phyloP scores from a whole-genome alignment of 2,113 vertebrate genomes.

The Manacus vitellinus region DNA sequence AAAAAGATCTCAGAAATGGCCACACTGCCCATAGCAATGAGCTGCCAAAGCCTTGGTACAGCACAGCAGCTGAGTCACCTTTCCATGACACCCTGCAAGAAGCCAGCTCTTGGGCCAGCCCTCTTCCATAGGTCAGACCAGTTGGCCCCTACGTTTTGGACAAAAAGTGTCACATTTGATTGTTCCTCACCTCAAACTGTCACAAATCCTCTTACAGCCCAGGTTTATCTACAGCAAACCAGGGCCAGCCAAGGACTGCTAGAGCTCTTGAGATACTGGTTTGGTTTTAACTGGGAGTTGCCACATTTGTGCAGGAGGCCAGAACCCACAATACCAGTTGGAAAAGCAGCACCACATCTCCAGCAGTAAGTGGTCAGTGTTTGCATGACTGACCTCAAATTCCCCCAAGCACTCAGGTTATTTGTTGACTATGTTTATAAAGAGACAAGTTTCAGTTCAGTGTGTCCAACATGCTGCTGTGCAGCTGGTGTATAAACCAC shows the following conservation, averaged over 20 bases:
- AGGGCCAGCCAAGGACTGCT: not conserved
- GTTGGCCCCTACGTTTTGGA: not conserved
- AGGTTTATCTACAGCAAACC: not conserved
- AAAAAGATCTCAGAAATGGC: not conserved
- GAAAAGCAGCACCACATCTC: not conserved
- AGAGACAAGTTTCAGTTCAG: not conserved
- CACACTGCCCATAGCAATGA: not conserved
- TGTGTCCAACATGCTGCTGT: not conserved
- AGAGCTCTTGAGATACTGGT: not conserved
- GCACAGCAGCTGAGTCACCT: constrained; percentile 28
- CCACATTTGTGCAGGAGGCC: not conserved
- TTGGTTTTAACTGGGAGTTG: not conserved
- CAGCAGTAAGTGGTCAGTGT: not conserved
- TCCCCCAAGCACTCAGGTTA: not conserved
- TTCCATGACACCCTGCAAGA: not conserved
- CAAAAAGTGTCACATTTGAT: not conserved
- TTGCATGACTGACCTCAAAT: not conserved
- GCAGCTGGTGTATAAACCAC: not conserved
- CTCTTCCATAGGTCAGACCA: not conserved
- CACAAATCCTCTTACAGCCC: not conserved
- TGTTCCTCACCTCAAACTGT: not conserved
- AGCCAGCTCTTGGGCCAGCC: not conserved
- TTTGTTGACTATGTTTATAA: not conserved
- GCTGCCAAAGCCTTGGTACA: not conserved
- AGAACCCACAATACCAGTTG: not conserved